phyloP scores from a whole-genome alignment of 2,797 vertebrate genomes.

The Potorous gilbertii region DNA sequence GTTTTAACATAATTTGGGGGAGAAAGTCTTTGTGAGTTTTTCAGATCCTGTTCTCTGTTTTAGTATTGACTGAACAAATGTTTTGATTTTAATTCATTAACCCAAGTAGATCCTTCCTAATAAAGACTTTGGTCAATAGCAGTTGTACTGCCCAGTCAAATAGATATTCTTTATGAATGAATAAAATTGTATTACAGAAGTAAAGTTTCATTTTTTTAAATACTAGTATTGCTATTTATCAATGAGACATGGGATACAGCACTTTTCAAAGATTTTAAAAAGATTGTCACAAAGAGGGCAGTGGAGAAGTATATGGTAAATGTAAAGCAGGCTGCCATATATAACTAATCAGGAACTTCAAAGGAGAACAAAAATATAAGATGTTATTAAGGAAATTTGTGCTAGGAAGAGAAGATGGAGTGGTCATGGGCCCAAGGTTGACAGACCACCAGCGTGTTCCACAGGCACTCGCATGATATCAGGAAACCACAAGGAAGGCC shows the following conservation, averaged over 20 bases:
- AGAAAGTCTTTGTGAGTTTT: neutral
- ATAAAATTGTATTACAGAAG: neutral
- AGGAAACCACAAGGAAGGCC: neutral
- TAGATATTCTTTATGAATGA: neutral
- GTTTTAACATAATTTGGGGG: neutral
- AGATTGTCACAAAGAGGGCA: neutral
- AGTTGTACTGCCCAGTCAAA: neutral
- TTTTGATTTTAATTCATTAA: neutral
- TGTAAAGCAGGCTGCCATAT: neutral
- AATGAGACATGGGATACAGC: neutral
- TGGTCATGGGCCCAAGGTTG: neutral
- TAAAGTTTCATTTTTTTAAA: neutral
- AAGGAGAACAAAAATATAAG: neutral
- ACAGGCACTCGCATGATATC: neutral
- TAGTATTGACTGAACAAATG: neutral
- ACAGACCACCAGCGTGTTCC: neutral
- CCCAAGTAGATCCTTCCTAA: neutral
- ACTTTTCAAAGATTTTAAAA: neutral
- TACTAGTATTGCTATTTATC: neutral
- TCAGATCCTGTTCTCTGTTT: neutral
- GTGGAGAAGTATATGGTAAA: neutral
- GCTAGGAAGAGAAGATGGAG: neutral
- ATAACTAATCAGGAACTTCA: neutral
- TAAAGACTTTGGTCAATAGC: neutral
- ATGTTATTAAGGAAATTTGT: neutral